Evolutionary conservation across 1,140 invertebrate species (phyloP).

Genomic region (Diorhabda carinulata): DNA sequence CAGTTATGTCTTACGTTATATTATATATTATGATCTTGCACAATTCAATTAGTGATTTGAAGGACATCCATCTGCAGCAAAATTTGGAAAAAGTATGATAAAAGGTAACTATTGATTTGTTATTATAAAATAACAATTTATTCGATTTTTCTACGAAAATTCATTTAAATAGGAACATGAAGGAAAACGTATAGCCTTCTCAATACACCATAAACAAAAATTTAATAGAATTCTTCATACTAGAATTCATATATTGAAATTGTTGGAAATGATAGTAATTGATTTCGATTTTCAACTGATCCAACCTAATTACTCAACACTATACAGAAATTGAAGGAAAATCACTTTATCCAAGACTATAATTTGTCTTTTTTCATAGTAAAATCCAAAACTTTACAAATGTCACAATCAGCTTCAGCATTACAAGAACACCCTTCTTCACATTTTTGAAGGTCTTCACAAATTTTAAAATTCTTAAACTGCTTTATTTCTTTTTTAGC

Average conservation of each 20-base stretch:
- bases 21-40: too few relatives aligned
- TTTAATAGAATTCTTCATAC: not conserved
- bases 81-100: too few relatives aligned
- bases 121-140: too few relatives aligned
- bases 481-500: constrained; percentile 42
- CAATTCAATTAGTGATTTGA: too few relatives aligned
- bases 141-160: too few relatives aligned
- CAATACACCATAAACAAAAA: too few relatives aligned
- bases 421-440: constrained; percentile 46
- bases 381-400: constrained; percentile 46
- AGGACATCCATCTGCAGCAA: too few relatives aligned
- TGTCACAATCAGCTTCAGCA: constrained; percentile 44
- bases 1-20: too few relatives aligned
- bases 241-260: not conserved
- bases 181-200: too few relatives aligned
- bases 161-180: too few relatives aligned
- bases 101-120: too few relatives aligned
- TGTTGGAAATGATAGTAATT: not conserved
- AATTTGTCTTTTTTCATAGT: constrained; percentile 46
- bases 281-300: not conserved
- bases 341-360: constrained; percentile 29
- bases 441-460: constrained; percentile 45
- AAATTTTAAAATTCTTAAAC: constrained; percentile 45
- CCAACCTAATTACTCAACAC: not conserved
- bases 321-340: not conserved